A percentile compares a stretch with the other conserved stretches of the same genome.
These are phyloP conservation scores for Elymnias hypermnestra DNA, from an alignment of 1,140 invertebrate genomes.

Conservation along the genomic window DNA sequence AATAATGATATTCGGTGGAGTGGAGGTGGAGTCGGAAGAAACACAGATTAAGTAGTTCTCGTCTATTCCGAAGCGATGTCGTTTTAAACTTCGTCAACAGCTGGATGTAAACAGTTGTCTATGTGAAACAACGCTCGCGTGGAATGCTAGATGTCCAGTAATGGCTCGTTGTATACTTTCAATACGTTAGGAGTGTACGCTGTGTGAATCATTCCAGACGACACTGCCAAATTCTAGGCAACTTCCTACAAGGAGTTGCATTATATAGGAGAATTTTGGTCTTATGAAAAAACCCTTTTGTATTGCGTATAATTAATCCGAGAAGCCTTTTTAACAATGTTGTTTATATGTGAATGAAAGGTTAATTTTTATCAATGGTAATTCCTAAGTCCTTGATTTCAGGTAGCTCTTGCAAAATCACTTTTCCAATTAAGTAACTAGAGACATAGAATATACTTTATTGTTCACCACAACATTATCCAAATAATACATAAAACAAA, in stretches of 20 bases:
- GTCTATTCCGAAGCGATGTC: conserved; percentile 1
- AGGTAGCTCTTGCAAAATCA: background rate
- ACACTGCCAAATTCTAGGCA: too few relatives aligned
- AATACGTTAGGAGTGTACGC: too few relatives aligned
- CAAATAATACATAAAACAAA: too few relatives aligned
- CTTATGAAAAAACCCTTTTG: too few relatives aligned
- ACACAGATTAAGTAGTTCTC: conserved; percentile 1
- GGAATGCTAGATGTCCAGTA: conserved; percentile 4
- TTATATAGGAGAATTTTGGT: conserved; percentile 7
- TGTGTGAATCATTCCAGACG: too few relatives aligned
- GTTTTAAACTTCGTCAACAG: background rate
- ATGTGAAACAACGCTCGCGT: conserved; percentile 1
- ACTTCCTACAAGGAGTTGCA: too few relatives aligned
- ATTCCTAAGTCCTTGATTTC: conserved; percentile 11
- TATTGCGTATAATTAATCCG: conserved; percentile 7
- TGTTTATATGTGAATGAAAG: conserved; percentile 7
- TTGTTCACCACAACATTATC: too few relatives aligned
- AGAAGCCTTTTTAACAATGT: conserved; percentile 5
- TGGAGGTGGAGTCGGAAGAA: background rate
- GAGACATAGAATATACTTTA: too few relatives aligned
- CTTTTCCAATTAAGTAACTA: conserved; percentile 1
- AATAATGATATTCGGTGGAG: too few relatives aligned
- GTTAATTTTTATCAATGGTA: conserved; percentile 7
- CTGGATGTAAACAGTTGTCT: conserved; percentile 2
- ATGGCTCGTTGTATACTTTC: too few relatives aligned